phyloP scores from a whole-genome alignment of 2,797 vertebrate species.

The Echeneis naucrates region DNA sequence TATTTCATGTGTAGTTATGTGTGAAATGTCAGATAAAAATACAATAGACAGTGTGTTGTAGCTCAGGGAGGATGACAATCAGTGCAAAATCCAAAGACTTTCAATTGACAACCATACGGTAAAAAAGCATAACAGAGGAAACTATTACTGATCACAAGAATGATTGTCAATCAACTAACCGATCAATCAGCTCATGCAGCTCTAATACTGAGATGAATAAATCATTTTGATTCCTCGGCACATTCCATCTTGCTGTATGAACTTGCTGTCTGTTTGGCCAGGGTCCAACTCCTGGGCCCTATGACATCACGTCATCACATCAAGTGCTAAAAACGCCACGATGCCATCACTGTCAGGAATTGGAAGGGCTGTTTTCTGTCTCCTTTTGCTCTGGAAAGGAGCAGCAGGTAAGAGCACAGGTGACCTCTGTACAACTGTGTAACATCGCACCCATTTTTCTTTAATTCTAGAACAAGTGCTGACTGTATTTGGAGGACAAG shows the following conservation, averaged over 20 bases:
- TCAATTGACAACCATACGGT: neutral
- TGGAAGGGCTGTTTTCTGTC: conserved; percentile 55
- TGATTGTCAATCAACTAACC: neutral
- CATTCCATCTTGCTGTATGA: neutral
- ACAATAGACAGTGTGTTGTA: too few relatives aligned
- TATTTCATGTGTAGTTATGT: neutral
- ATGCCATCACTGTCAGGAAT: conserved; percentile 60
- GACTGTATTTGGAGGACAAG: neutral
- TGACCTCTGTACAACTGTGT: neutral
- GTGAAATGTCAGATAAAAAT: too few relatives aligned
- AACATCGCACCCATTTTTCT: neutral
- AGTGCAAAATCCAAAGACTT: neutral
- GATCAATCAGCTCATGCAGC: neutral
- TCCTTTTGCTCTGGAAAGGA: conserved; percentile 62
- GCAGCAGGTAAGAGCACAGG: conserved; percentile 62
- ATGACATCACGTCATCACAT: conserved; percentile 13
- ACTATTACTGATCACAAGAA: too few relatives aligned
- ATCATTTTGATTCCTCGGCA: neutral
- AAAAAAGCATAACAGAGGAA: too few relatives aligned
- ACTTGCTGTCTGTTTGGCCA: too few relatives aligned
- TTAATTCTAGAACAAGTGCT: neutral
- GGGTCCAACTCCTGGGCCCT: too few relatives aligned
- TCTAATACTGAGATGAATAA: neutral
- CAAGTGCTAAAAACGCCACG: conserved; percentile 9
- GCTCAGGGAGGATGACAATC: neutral